Conservation (phyloP, 2,113 vertebrate genomes). For the Casuarius casuarius region DNA sequence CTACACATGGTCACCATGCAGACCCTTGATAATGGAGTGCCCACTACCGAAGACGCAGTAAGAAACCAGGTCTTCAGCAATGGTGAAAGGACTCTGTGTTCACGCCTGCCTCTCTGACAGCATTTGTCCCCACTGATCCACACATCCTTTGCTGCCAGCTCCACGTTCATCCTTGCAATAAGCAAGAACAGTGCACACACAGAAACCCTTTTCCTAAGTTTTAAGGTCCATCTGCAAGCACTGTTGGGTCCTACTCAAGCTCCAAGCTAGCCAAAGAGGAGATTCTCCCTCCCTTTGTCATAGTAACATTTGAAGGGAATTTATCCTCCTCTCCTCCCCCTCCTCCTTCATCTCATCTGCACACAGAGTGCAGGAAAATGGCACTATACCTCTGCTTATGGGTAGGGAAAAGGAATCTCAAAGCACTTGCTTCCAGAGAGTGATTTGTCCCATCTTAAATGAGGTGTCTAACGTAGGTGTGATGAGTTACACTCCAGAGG, state of each 20-base stretch:
- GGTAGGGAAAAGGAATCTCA: background rate
- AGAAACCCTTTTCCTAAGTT: background rate
- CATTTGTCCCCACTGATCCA: background rate
- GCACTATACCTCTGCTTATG: background rate
- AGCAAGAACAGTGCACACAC: background rate
- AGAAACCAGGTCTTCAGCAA: background rate
- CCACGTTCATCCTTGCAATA: background rate
- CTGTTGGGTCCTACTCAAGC: background rate
- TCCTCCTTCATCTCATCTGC: background rate
- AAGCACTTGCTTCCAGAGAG: background rate
- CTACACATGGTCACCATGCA: rapidly evolving
- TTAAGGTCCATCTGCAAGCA: background rate
- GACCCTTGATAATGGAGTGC: background rate
- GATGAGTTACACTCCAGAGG: background rate
- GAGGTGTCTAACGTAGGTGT: background rate
- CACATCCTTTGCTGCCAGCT: background rate
- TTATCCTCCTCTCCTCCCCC: background rate
- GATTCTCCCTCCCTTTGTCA: background rate
- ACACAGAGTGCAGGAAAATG: too few species aligned
- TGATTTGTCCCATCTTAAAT: background rate
- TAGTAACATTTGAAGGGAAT: too few species aligned
- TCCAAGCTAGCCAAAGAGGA: background rate
- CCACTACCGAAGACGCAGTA: background rate
- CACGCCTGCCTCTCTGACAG: background rate
- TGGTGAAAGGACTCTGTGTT: background rate